These are phyloP conservation scores for Typhlomys cinereus DNA, from an alignment of 2,113 vertebrate genomes.

Conservation along the genomic window DNA sequence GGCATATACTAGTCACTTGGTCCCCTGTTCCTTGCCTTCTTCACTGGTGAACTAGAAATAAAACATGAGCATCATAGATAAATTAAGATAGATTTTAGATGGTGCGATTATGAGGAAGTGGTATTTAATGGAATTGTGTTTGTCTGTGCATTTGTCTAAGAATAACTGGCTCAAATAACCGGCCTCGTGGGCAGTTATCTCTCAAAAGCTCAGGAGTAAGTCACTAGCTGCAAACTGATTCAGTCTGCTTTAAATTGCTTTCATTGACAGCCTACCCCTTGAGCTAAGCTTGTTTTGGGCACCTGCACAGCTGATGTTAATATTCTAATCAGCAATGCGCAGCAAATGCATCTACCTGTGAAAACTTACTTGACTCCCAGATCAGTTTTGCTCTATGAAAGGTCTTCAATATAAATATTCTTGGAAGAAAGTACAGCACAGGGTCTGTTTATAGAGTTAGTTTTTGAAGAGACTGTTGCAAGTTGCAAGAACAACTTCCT, in stretches of 20 bases:
- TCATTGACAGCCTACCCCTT: background rate
- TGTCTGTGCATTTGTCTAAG: background rate
- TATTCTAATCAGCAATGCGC: background rate
- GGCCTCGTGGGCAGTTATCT: background rate
- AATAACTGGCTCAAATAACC: background rate
- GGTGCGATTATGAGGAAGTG: background rate
- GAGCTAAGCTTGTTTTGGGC: background rate
- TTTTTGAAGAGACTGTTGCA: background rate
- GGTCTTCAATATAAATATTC: conserved; percentile 39
- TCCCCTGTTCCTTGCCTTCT: background rate
- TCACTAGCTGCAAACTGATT: background rate
- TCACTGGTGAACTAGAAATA: background rate
- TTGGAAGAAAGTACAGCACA: background rate
- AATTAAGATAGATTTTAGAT: conserved; percentile 8
- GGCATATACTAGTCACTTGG: background rate
- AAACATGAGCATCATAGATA: background rate
- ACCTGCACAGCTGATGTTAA: background rate
- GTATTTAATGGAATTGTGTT: background rate
- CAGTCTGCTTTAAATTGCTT: background rate
- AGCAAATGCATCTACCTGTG: background rate
- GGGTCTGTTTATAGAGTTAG: background rate
- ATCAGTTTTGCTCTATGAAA: conserved; percentile 29
- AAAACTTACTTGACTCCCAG: background rate
- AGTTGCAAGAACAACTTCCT: background rate
- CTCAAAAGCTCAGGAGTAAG: conserved; percentile 26